Evolutionary conservation across 2,888 invertebrate genomes (phyloP).

Genomic region (Brachyopa scutellaris): DNA sequence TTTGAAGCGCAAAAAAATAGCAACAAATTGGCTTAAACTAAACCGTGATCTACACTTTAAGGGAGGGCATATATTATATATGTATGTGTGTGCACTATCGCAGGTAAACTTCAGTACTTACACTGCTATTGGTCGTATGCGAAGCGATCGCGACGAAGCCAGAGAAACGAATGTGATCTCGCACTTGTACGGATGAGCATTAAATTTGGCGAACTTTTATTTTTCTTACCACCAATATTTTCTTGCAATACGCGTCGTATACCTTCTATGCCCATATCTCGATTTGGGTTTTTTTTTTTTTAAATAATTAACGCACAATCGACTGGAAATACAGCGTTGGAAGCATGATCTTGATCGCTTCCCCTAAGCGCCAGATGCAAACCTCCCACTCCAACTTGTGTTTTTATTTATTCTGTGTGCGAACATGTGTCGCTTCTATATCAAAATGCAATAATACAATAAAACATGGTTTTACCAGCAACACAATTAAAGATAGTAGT

Average conservation of each 20-base stretch:
- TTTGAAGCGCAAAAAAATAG: not conserved
- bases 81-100: conserved; percentile 3
- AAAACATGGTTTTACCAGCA: too few species aligned
- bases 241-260: too few species aligned
- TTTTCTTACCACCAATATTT: conserved; percentile 41
- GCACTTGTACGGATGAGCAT: conserved; percentile 63
- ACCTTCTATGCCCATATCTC: too few species aligned
- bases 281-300: conserved; percentile 58
- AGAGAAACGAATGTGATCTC: conserved; percentile 66
- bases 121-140: conserved; percentile 15
- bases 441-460: too few species aligned
- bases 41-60: conserved; percentile 40
- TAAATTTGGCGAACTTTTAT: conserved; percentile 42
- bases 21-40: conserved; percentile 27
- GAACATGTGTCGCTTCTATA: too few species aligned
- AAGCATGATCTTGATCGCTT: conserved; percentile 31
- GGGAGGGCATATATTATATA: conserved; percentile 22
- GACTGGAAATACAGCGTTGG: conserved; percentile 42
- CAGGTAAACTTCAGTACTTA: conserved; percentile 18
- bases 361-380: not conserved
- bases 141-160: conserved; percentile 58
- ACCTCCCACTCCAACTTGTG: too few species aligned
- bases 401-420: too few species aligned
- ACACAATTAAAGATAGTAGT: too few species aligned
- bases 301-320: conserved; percentile 58